Evolutionary conservation across 2,888 invertebrate species (phyloP).

Genomic region (Diaperis boleti): DNA sequence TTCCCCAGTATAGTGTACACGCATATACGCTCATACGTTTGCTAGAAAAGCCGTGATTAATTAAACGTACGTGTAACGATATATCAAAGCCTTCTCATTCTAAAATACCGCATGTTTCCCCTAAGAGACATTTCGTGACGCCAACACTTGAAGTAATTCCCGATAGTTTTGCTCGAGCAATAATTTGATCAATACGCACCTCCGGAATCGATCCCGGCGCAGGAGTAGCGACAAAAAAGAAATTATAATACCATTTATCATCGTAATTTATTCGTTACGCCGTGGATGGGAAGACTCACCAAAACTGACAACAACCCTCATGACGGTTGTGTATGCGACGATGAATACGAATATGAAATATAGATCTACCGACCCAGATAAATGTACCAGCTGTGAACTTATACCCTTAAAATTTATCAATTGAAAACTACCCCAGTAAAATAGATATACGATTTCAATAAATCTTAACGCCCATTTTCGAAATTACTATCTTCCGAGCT

Average conservation of each 20-base stretch:
- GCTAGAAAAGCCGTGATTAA: constrained; percentile 37
- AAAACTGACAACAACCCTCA: constrained; percentile 54
- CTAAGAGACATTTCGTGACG: constrained; percentile 49
- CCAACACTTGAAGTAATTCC: constrained; percentile 50
- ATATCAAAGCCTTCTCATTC: constrained; percentile 42
- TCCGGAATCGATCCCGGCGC: constrained; percentile 43
- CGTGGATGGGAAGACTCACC: constrained; percentile 51
- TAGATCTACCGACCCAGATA: constrained; percentile 55
- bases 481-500: constrained; percentile 39
- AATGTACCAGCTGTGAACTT: constrained; percentile 55
- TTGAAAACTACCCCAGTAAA: constrained; percentile 51
- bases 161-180: constrained; percentile 43
- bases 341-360: constrained; percentile 59
- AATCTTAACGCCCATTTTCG: constrained; percentile 45
- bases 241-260: constrained; percentile 57
- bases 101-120: constrained; percentile 47
- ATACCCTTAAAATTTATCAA: constrained; percentile 56
- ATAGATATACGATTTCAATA: constrained; percentile 53
- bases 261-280: constrained; percentile 56
- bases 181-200: constrained; percentile 37
- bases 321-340: constrained; percentile 52
- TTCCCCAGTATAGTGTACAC: too few relatives aligned
- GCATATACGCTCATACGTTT: too few relatives aligned
- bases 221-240: constrained; percentile 48
- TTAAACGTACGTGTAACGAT: constrained; percentile 42